Percentiles rank a stretch among this genome's conserved stretches.
phyloP scores from a whole-genome alignment of 2,113 vertebrate genomes.

The Alaudala cheleensis region DNA sequence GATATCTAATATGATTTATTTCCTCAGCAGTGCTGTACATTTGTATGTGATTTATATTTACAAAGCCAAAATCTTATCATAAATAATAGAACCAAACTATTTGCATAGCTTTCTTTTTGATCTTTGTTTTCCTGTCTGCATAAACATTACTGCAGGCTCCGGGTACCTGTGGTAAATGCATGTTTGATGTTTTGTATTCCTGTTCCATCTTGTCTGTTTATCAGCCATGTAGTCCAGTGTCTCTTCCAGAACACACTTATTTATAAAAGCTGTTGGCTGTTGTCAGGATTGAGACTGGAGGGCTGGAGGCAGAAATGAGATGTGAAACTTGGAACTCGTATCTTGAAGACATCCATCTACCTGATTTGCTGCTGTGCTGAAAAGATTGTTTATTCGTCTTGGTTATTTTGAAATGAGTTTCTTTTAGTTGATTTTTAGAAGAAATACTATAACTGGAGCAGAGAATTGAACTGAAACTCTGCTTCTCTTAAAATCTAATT shows the following conservation, averaged over 20 bases:
- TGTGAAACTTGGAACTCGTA: background rate
- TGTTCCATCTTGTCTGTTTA: background rate
- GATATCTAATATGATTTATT: conserved; percentile 34
- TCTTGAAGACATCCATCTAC: background rate
- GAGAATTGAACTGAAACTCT: background rate
- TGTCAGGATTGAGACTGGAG: background rate
- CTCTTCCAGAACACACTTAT: background rate
- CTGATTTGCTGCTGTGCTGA: background rate
- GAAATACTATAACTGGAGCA: background rate
- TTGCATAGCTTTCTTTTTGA: conserved; percentile 15
- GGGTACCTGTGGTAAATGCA: background rate
- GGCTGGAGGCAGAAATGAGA: background rate
- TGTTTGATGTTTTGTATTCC: background rate
- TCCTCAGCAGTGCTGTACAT: background rate
- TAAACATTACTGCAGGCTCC: background rate
- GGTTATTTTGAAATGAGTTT: background rate
- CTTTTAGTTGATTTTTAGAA: background rate
- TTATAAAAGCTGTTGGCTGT: background rate
- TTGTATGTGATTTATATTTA: conserved; percentile 45
- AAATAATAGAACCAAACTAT: conserved; percentile 17
- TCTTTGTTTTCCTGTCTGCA: background rate
- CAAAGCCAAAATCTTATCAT: background rate
- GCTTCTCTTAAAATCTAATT: background rate
- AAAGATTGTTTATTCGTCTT: background rate
- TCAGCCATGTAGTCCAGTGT: background rate